These are phyloP conservation scores for Forbesichthys papilliferus DNA, from an alignment of 2,113 vertebrate genomes.

Conservation along the genomic window DNA sequence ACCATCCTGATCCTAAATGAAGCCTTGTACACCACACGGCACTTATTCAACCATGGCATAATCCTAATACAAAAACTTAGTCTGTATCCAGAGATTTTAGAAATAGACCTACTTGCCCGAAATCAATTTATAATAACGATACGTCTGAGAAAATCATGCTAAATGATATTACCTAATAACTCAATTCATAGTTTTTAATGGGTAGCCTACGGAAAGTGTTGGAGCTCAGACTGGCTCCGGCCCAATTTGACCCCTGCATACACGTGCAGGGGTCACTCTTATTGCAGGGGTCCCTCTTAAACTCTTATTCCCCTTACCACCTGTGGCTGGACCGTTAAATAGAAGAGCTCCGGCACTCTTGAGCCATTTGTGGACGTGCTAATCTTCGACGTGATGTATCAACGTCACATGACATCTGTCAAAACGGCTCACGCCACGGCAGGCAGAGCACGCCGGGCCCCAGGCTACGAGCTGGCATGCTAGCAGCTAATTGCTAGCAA, in stretches of 20 bases:
- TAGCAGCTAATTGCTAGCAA: slow-evolving; percentile 11
- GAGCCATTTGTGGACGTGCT: slow-evolving; percentile 12
- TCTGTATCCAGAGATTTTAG: no score
- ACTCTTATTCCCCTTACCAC: background rate
- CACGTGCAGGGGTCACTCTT: background rate
- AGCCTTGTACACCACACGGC: no score
- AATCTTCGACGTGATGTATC: slow-evolving; percentile 32
- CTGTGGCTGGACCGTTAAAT: slow-evolving; percentile 26
- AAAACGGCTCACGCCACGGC: slow-evolving; percentile 32
- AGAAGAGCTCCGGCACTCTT: slow-evolving; percentile 29
- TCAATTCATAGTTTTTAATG: no score
- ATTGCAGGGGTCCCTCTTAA: background rate
- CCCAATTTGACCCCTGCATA: background rate
- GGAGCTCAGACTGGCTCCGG: no score
- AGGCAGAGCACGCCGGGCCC: slow-evolving; percentile 2
- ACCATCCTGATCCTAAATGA: no score
- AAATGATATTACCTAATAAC: no score
- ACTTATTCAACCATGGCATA: no score
- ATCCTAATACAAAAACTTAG: no score
- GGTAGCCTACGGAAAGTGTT: no score
- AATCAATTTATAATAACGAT: no score
- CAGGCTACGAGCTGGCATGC: slow-evolving; percentile 5
- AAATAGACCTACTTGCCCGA: no score
- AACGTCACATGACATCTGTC: slow-evolving; percentile 50
- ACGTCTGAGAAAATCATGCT: no score